A percentile compares a stretch with the other conserved stretches of the same genome.
phyloP scores from a whole-genome alignment of 2,888 invertebrate species.

The Scrobipalpa atriplicella region DNA sequence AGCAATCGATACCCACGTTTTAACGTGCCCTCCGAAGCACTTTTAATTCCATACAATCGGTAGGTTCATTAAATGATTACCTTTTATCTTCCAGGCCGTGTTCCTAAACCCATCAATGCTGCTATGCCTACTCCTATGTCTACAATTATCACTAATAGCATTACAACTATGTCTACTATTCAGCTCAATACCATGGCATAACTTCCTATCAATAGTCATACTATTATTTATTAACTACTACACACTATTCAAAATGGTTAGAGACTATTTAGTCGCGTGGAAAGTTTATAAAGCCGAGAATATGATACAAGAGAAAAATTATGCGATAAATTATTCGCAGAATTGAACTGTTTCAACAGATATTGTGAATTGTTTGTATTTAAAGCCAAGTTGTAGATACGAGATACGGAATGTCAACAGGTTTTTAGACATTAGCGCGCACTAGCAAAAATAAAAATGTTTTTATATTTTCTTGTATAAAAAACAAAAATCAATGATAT shows the following conservation, averaged over 20 bases:
- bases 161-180: slow-evolving; percentile 91
- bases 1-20: too few species aligned
- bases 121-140: slow-evolving; percentile 87
- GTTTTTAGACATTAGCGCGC: too few species aligned
- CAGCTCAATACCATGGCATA: slow-evolving; percentile 94
- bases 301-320: slow-evolving; percentile 85
- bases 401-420: neutral
- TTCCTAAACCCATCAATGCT: slow-evolving; percentile 93
- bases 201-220: slow-evolving; percentile 92
- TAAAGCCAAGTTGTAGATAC: neutral
- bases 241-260: slow-evolving; percentile 93
- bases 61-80: neutral
- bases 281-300: slow-evolving; percentile 90
- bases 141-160: slow-evolving; percentile 87
- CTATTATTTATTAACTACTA: slow-evolving; percentile 96
- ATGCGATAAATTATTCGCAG: slow-evolving; percentile 28
- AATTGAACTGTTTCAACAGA: slow-evolving; percentile 21
- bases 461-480: too few species aligned
- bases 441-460: too few species aligned
- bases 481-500: too few species aligned
- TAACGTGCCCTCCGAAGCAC: too few species aligned
- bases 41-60: too few species aligned
- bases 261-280: slow-evolving; percentile 93
- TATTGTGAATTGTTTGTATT: neutral
- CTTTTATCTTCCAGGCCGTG: slow-evolving; percentile 84